Evolutionary conservation across 2,888 invertebrate genomes (phyloP), one percentile per base, ranked within the genome.

Genomic region (Eupeodes luniger): DNA sequence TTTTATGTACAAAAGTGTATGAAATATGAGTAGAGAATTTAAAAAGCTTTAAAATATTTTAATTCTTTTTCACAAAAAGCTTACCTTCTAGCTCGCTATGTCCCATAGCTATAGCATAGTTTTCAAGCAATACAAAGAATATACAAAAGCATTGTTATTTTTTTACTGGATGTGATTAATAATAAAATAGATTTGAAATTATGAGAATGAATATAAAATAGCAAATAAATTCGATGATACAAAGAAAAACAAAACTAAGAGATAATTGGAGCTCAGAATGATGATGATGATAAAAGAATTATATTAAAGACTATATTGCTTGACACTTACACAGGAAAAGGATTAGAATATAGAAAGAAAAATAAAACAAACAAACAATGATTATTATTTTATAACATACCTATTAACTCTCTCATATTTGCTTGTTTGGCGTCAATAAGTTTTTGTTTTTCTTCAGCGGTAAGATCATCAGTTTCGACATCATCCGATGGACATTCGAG

Each of bases 401-500:
- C 96, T 90, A 97, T 96, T 91, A 98, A 95, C 92, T 97, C 96
- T 92, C 96, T 95, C 91, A 98, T 96, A 92, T 96, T 96, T 91
- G 96, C 96, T 91, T 97, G 96, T 91, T 96, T 96, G 66, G 96
- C 96, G 92, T 97, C 97, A 74, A 97, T 95, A 81, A 96, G 95
- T 79, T 96, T 95, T 91, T 96, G 96, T 88, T 96, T 95, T 91
- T 98, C 98, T 92, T 98, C 98, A 0, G 96, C 96, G 27, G 96
- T 96, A 67, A 96, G 94, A 76, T 95, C 94, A 83, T 96, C 96
- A 44, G 96, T 95, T 89, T 97, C 97, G 82, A 96, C 96, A 78
- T 96, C 96, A 92, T 97, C 97, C 47, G 94, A 94, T 0, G 98
- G 98, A 91, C 98, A 98, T 89, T 95, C 95, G 90, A 97, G 96